Conservation (phyloP, 2,888 invertebrate genomes). For the Branchellion lobata region DNA sequence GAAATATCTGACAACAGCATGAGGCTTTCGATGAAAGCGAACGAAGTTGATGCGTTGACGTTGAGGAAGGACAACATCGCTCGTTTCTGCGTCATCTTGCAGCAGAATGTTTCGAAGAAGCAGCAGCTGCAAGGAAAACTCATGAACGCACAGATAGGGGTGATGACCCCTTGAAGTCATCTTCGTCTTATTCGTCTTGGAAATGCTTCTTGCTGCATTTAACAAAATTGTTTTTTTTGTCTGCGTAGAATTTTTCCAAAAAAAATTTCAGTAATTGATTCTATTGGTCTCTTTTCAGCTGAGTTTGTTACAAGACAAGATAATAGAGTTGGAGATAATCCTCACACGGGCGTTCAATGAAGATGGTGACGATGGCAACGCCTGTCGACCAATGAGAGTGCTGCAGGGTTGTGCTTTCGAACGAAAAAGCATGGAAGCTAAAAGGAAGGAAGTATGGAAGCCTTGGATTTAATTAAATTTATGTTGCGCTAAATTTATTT, state of each 20-base stretch:
- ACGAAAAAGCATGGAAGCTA: slow-evolving; percentile 59
- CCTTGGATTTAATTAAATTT: too few relatives aligned
- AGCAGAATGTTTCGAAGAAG: slow-evolving; percentile 58
- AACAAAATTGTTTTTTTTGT: too few relatives aligned
- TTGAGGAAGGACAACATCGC: slow-evolving; percentile 59
- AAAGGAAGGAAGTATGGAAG: slow-evolving; percentile 58
- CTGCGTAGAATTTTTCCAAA: too few relatives aligned
- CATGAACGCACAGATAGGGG: slow-evolving; percentile 60
- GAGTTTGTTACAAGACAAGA: slow-evolving; percentile 60
- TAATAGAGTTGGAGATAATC: slow-evolving; percentile 60
- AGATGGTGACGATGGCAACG: slow-evolving; percentile 48
- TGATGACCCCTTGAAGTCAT: slow-evolving; percentile 49
- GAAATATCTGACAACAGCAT: slow-evolving; percentile 61
- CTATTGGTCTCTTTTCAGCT: too few relatives aligned
- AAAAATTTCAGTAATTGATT: too few relatives aligned
- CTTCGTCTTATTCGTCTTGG: too few relatives aligned
- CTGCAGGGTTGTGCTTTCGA: slow-evolving; percentile 59
- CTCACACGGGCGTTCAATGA: slow-evolving; percentile 58
- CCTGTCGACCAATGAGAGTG: slow-evolving; percentile 53
- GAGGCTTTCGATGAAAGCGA: slow-evolving; percentile 60
- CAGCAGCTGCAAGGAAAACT: slow-evolving; percentile 56
- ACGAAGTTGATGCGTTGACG: slow-evolving; percentile 60
- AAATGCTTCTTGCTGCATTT: too few relatives aligned
- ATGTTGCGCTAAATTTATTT: too few relatives aligned
- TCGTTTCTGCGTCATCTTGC: slow-evolving; percentile 57